phyloP scores from a whole-genome alignment of 2,113 vertebrate species.

The Hemibagrus wyckioides region DNA sequence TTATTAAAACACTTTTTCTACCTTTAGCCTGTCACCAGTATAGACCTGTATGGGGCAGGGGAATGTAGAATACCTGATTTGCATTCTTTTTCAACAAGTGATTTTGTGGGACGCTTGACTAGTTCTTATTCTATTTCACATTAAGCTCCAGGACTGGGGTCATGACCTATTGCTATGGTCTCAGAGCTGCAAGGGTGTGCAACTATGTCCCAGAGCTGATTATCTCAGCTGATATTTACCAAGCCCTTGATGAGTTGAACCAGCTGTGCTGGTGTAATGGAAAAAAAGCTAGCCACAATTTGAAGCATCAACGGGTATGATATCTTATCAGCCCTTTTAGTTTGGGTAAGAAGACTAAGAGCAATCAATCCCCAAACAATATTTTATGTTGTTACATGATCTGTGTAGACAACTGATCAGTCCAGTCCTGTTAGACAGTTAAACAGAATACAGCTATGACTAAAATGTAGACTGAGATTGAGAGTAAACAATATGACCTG shows the following conservation, averaged over 20 bases:
- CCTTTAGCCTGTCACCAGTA: background rate
- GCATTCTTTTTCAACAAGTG: background rate
- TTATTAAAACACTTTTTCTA: background rate
- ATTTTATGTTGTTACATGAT: too few species aligned
- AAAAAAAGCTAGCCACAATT: background rate
- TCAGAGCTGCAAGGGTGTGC: background rate
- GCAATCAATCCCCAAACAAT: background rate
- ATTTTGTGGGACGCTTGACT: background rate
- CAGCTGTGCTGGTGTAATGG: constrained; percentile 13
- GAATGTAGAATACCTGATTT: background rate
- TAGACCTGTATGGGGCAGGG: background rate
- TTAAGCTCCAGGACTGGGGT: background rate
- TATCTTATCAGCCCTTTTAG: background rate
- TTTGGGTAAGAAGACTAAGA: background rate
- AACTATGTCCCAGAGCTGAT: background rate
- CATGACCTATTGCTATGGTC: background rate
- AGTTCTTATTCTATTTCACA: background rate
- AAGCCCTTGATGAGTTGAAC: background rate
- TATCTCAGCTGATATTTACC: background rate
- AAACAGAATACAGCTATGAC: background rate
- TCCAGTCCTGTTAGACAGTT: background rate
- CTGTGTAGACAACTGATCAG: too few species aligned
- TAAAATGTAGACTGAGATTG: background rate
- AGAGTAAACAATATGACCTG: background rate
- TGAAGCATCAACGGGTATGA: background rate